Conservation (phyloP, 2,888 invertebrate species). For the Epistrophella euchroma region DNA sequence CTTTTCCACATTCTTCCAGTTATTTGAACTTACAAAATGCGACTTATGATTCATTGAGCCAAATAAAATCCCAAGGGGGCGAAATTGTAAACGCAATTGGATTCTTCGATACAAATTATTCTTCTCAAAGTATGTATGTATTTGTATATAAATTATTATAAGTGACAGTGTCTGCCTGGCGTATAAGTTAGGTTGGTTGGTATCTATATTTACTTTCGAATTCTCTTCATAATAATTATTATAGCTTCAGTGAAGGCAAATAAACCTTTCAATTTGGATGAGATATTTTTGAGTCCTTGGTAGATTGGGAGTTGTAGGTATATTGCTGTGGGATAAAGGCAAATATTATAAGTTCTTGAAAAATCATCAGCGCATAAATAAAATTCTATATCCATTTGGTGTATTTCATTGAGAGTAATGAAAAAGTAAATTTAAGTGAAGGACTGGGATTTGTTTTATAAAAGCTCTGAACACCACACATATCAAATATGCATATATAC, state of each 20-base stretch:
- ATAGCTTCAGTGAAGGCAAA: constrained; percentile 64
- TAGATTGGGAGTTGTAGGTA: not conserved
- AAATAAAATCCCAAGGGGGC: constrained; percentile 31
- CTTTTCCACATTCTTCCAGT: constrained; percentile 47
- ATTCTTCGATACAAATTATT: constrained; percentile 68
- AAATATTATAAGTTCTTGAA: constrained; percentile 45
- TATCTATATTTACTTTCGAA: constrained; percentile 19
- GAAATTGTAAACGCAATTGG: constrained; percentile 47
- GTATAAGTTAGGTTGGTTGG: not conserved
- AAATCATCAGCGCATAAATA: constrained; percentile 51
- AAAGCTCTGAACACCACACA: not conserved
- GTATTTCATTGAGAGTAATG: not conserved
- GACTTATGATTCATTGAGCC: constrained; percentile 69
- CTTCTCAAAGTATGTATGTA: constrained; percentile 28
- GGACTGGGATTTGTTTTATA: not conserved
- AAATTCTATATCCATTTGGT: not conserved
- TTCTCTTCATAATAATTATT: constrained; percentile 46
- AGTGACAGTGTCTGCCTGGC: constrained; percentile 54
- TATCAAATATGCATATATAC: not conserved
- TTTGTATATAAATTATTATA: constrained; percentile 58
- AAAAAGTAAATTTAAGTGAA: not conserved
- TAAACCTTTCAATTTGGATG: constrained; percentile 75
- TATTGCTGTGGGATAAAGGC: constrained; percentile 15
- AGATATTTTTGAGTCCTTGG: constrained; percentile 57
- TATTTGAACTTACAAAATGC: constrained; percentile 24